Percentiles rank a stretch among this genome's conserved stretches.
Conservation (phyloP, 2,888 invertebrate genomes). For the Frankliniella intonsa region DNA sequence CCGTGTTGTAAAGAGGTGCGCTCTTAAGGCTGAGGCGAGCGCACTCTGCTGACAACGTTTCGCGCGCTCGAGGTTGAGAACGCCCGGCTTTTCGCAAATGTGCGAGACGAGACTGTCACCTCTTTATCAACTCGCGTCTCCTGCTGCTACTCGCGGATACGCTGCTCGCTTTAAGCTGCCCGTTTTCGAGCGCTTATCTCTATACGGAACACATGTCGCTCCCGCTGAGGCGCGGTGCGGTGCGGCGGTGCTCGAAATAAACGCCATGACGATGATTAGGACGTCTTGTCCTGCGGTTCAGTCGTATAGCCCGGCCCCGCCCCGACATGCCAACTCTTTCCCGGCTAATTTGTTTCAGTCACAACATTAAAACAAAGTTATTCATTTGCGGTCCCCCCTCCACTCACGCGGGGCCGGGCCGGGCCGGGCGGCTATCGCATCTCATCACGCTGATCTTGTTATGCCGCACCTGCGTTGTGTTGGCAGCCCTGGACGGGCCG, state of each 20-base stretch:
- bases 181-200: too few relatives aligned
- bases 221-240: too few relatives aligned
- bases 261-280: neutral
- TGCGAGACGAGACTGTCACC: too few relatives aligned
- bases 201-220: too few relatives aligned
- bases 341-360: slow-evolving; percentile 18
- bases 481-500: slow-evolving; percentile 8
- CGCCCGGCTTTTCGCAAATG: too few relatives aligned
- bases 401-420: neutral
- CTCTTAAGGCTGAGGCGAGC: neutral
- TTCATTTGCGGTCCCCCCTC: neutral
- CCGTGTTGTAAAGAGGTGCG: neutral
- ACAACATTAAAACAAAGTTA: slow-evolving; percentile 27
- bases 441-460: slow-evolving; percentile 14
- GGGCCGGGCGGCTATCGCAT: neutral
- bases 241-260: neutral
- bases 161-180: too few relatives aligned
- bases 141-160: too few relatives aligned
- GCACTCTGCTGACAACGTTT: neutral
- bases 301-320: neutral
- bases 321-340: neutral
- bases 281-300: neutral
- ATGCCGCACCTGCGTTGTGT: neutral
- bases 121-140: too few relatives aligned
- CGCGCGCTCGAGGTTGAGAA: neutral